phyloP scores from a whole-genome alignment of 2,888 invertebrate species.

The Acholoe squamosa region DNA sequence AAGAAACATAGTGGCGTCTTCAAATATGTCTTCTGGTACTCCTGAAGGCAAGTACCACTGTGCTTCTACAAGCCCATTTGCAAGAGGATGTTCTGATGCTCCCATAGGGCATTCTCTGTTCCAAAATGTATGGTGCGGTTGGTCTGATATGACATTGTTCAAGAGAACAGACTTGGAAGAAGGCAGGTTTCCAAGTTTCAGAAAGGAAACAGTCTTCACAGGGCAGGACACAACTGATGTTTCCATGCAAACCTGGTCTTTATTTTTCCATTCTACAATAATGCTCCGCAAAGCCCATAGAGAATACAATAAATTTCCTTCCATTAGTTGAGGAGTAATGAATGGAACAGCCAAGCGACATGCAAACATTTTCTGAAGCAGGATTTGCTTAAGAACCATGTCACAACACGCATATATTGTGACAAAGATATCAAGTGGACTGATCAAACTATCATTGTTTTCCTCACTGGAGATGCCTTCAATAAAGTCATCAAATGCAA shows the following conservation, averaged over 20 bases:
- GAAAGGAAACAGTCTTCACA: neutral
- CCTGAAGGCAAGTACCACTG: neutral
- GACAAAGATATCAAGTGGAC: neutral
- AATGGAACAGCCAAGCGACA: neutral
- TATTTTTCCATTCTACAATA: neutral
- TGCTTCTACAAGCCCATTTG: constrained; percentile 6
- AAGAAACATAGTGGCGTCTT: neutral
- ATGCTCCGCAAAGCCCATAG: neutral
- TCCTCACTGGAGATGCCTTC: neutral
- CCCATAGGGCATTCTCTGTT: neutral
- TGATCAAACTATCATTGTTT: neutral
- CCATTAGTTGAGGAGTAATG: neutral
- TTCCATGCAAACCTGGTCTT: neutral
- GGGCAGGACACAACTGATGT: neutral
- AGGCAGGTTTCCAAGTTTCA: neutral
- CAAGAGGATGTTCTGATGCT: neutral
- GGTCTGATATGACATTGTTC: neutral
- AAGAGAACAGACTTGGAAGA: neutral
- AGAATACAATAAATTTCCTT: neutral
- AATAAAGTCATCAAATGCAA: neutral
- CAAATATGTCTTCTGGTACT: neutral
- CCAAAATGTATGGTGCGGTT: neutral
- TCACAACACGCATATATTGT: neutral
- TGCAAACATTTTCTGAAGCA: neutral
- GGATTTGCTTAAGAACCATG: neutral